Base-by-base conservation (phyloP, 2,888 invertebrate species). In the Teleogryllus oceanicus region DNA sequence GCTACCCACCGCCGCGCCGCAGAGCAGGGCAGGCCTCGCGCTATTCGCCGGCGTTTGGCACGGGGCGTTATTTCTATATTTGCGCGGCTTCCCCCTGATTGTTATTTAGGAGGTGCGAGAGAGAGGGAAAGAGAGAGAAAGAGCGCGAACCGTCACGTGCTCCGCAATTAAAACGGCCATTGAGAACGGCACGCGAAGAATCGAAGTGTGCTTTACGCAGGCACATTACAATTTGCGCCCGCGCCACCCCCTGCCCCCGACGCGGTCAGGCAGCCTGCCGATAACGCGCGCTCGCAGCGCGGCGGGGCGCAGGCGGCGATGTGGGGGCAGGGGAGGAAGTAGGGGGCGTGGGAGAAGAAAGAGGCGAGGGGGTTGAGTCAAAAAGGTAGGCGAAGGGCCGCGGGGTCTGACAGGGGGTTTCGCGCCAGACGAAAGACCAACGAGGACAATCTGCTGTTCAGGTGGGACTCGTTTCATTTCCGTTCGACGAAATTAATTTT, bases 401-500 rank as follows among this genome's bases (percentile, higher is more conserved):
- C 62, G 62, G 62, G 62, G 62, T 62, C n/a, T 37, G 37, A 37
- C 37, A 21, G 21, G 5, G 37, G 37, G 37, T 37, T 37, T 37
- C 37, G 62, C 62, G 62, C 62, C 62, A 62, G 16, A 5, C 37
- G 5, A 4, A 62, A 62, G 62, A 62, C 62, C 62, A 18, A 62
- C 16, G 62, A 62, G 62, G 62, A 62, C 62, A 62, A 62, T 62
- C 62, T 62, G 62, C 62, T 62, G 13, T 13, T 62, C 62, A 62
- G 62, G 62, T 62, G 62, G 62, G 62, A 16, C 13, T 62, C 62
- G 16, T 62, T 62, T 62, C 62, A 62, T 62, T 62, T 62, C 16
- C 62, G 62, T 62, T 62, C 62, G 62, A 62, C 62, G 62, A 62
- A 62, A 62, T 62, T 62, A 62, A 62, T 62, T 62, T 62, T 62